phyloP scores from a whole-genome alignment of 2,113 vertebrate genomes.

The Amia ocellicauda region DNA sequence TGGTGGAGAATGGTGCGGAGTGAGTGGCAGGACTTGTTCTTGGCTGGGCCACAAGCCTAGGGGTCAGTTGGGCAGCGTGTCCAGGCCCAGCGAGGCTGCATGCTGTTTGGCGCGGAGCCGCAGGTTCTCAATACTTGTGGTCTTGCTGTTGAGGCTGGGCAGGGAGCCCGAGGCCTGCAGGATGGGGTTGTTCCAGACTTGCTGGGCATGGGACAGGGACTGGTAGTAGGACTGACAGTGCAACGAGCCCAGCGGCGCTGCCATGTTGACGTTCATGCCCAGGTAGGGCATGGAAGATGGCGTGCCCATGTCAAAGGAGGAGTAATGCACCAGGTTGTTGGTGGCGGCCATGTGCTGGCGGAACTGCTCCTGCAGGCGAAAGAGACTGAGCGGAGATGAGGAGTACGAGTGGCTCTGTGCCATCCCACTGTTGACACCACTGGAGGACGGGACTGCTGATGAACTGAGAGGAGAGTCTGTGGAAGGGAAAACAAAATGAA shows the following conservation, averaged over 20 bases:
- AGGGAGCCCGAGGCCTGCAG: slow-evolving; percentile 77
- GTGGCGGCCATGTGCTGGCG: slow-evolving; percentile 98
- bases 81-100: slow-evolving; percentile 88
- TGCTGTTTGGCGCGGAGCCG: slow-evolving; percentile 96
- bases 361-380: slow-evolving; percentile 97
- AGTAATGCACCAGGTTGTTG: slow-evolving; percentile 96
- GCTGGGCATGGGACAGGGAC: slow-evolving; percentile 90
- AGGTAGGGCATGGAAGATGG: slow-evolving; percentile 87
- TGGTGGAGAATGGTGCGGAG: not conserved
- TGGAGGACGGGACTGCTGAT: slow-evolving; percentile 68
- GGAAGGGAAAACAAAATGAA: slow-evolving; percentile 29
- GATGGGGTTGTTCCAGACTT: slow-evolving; percentile 90
- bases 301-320: slow-evolving; percentile 89
- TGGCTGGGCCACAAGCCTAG: not conserved
- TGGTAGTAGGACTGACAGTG: slow-evolving; percentile 98
- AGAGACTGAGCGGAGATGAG: slow-evolving; percentile 94
- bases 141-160: slow-evolving; percentile 94
- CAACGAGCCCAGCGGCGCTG: slow-evolving; percentile 80
- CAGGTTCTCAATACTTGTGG: slow-evolving; percentile 96
- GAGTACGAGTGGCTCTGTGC: slow-evolving; percentile 90
- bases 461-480: slow-evolving; percentile 80
- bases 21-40: not conserved
- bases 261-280: slow-evolving; percentile 92
- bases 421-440: slow-evolving; percentile 61
- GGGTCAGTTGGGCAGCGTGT: slow-evolving; percentile 88